Conservation (phyloP, 1,140 invertebrate species). For the Leptinotarsa defecta region DNA sequence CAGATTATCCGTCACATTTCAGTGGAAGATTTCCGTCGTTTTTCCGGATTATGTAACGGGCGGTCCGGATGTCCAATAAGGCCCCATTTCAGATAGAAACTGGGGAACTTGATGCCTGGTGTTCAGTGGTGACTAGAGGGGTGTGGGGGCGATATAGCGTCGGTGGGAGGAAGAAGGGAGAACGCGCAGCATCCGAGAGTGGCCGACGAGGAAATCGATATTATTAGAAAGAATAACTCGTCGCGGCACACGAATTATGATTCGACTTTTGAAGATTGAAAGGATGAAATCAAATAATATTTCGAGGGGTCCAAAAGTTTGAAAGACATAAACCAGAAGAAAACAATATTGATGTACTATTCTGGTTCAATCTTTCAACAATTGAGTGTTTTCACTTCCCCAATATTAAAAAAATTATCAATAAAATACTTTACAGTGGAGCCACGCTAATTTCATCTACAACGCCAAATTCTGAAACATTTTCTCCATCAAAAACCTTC, state of each 20-base stretch:
- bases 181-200: constrained; percentile 27
- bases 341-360: too few species aligned
- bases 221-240: constrained; percentile 23
- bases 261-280: too few species aligned
- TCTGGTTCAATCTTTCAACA: too few species aligned
- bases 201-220: constrained; percentile 27
- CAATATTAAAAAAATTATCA: too few species aligned
- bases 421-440: too few species aligned
- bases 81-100: constrained; percentile 8
- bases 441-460: too few species aligned
- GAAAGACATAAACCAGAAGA: too few species aligned
- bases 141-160: constrained; percentile 35
- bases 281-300: too few species aligned
- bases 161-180: constrained; percentile 7
- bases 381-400: too few species aligned
- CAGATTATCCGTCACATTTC: constrained; percentile 24
- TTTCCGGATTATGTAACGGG: constrained; percentile 20
- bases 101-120: neutral
- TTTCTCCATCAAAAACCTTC: too few species aligned
- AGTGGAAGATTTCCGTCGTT: constrained; percentile 7
- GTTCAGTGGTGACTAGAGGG: constrained; percentile 9
- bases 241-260: neutral
- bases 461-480: too few species aligned
- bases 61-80: constrained; percentile 15
- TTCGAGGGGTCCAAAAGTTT: too few species aligned